Base-by-base conservation (phyloP, 1,140 invertebrate genomes). In the Nautilus pompilius region DNA sequence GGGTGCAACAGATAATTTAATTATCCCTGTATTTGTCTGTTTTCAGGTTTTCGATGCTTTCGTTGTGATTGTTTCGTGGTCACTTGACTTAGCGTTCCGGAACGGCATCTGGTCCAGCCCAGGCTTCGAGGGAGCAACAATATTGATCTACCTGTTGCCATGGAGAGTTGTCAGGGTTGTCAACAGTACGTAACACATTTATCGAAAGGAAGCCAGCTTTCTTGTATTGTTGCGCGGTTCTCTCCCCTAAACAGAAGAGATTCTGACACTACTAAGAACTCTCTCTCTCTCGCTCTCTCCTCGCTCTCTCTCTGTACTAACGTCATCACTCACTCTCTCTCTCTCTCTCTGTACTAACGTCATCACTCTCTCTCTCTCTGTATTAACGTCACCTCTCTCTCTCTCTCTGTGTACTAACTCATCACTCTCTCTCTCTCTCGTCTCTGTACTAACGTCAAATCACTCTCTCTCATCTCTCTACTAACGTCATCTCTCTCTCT, bases 111-210 rank as follows among this genome's bases (percentile, higher is more conserved):
- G 77, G 75, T 72, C 72, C 5, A 69, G 77, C 60, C 75, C 75
- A 2, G 75, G 75, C 46, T 65, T 66, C 5, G 73, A 79, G 58
- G 77, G 75, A 10, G 77, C 77, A 5, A 75, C 72, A 32, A 73
- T 79, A 22, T 68, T 79, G 68, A 74, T 75, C n/a, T 71, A 73
- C 30, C 71, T 79, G 28, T 46, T 79, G 8, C 77, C 75, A 1
- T 79, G 77, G 77, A 71, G 77, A 62, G 75, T 79, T 10, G 64
- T 79, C 34, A 76, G 77, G 68, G 77, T 79, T 55, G 77, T 79
- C 15, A 79, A 77, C 58, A 79, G 77, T 79, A 65, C 70, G 77
- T 71, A 34, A n/a, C n/a, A n/a, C n/a, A n/a, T n/a, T n/a, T n/a
- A n/a, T n/a, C n/a, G n/a, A n/a, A n/a, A n/a, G n/a, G n/a, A n/a